A percentile compares a stretch with the other conserved stretches of the same genome.
These are phyloP conservation scores for Cistogaster globosa DNA, from an alignment of 2,888 invertebrate genomes.

Conservation along the genomic window DNA sequence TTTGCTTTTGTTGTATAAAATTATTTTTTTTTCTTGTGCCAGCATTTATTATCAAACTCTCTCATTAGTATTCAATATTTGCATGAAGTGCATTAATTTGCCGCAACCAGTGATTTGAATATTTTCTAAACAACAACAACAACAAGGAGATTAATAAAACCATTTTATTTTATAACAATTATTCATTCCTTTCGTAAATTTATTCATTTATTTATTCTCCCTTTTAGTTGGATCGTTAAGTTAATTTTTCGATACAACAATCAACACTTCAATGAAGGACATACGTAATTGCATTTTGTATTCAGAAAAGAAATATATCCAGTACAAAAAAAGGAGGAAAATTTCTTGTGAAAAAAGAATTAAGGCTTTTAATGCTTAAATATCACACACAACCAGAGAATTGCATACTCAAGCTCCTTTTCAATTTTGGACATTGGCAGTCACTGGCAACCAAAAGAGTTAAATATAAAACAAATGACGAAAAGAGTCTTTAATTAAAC, in stretches of 20 bases:
- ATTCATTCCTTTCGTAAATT: constrained; percentile 40
- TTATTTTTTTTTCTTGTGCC: constrained; percentile 8
- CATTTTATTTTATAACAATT: constrained; percentile 55
- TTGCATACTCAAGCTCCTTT: constrained; percentile 1
- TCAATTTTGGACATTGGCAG: not conserved
- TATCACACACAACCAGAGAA: not conserved
- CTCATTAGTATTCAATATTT: constrained; percentile 71
- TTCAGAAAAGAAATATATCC: constrained; percentile 2
- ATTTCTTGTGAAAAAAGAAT: constrained; percentile 40
- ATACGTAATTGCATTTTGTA: constrained; percentile 46
- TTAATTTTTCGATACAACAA: constrained; percentile 69
- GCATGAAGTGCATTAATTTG: constrained; percentile 69
- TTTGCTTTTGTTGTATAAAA: constrained; percentile 30
- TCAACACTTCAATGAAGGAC: constrained; percentile 70
- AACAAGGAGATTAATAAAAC: constrained; percentile 21
- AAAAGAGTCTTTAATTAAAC: constrained; percentile 7
- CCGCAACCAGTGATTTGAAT: constrained; percentile 67
- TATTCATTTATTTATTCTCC: constrained; percentile 26
- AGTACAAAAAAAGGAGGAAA: not conserved
- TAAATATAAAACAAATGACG: not conserved
- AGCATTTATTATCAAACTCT: constrained; percentile 28
- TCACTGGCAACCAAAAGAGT: not conserved
- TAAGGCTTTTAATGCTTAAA: constrained; percentile 33
- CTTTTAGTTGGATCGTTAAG: constrained; percentile 54
- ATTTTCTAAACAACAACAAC: constrained; percentile 19